Conservation (phyloP, 2,113 vertebrate species). For the Rostratula benghalensis region DNA sequence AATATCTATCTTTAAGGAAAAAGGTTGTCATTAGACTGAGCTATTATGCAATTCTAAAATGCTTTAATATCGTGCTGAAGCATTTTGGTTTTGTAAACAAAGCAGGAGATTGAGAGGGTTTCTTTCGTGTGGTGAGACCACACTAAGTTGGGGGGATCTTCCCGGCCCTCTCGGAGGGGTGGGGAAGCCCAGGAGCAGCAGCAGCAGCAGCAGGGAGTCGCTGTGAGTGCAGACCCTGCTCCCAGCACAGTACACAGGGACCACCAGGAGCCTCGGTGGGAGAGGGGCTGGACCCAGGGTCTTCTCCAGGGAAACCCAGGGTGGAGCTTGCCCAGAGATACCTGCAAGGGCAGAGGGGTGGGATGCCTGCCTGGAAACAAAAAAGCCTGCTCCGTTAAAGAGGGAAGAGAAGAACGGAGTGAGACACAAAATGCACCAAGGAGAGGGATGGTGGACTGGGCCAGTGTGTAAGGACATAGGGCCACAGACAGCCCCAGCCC, state of each 20-base stretch:
- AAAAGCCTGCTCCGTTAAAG: neutral
- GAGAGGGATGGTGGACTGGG: neutral
- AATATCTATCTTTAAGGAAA: constrained; percentile 3
- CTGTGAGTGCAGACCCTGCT: neutral
- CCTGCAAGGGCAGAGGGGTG: neutral
- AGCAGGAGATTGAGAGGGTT: neutral
- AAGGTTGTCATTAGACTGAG: neutral
- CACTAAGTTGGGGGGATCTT: no score
- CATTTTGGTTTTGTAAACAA: neutral
- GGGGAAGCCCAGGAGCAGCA: neutral
- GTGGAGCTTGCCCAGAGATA: neutral
- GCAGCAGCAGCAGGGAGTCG: neutral
- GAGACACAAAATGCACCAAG: neutral
- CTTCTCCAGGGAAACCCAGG: neutral
- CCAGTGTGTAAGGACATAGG: neutral
- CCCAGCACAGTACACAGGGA: no score
- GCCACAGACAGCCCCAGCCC: neutral
- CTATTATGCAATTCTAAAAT: neutral
- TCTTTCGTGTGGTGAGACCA: neutral
- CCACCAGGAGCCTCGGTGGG: neutral
- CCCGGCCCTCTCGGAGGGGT: neutral
- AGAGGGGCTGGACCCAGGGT: no score
- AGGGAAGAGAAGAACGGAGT: neutral
- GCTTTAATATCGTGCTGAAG: neutral
- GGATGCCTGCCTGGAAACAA: neutral